Conservation (phyloP, 2,888 invertebrate genomes). For the Dendrolimus pini region DNA sequence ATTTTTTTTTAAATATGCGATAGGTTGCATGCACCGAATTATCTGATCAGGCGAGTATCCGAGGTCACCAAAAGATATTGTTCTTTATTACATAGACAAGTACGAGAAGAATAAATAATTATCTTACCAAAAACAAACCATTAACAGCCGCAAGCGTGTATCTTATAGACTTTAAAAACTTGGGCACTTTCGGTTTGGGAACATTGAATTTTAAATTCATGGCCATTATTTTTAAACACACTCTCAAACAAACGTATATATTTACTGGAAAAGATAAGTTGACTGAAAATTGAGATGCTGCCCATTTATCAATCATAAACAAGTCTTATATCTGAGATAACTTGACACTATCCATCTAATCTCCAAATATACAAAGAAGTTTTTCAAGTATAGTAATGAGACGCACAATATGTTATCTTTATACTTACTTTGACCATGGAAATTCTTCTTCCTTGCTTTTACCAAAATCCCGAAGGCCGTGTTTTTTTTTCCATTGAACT, state of each 20-base stretch:
- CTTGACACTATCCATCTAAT: conserved; percentile 56
- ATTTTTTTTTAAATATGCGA: too few species aligned
- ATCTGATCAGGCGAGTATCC: too few species aligned
- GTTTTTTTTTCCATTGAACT: too few species aligned
- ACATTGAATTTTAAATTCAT: conserved; percentile 63
- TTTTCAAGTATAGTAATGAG: conserved; percentile 6
- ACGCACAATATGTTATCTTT: neutral
- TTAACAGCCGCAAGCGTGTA: conserved; percentile 85
- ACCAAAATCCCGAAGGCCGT: too few species aligned
- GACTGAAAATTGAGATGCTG: conserved; percentile 43
- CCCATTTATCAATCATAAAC: conserved; percentile 45
- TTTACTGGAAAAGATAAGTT: conserved; percentile 25
- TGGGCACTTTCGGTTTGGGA: conserved; percentile 63
- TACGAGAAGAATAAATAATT: too few species aligned
- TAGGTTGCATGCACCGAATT: too few species aligned
- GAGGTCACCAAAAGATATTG: too few species aligned
- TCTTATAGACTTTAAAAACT: conserved; percentile 72
- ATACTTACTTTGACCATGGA: neutral
- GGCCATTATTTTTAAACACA: conserved; percentile 21
- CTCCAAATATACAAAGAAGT: conserved; percentile 24
- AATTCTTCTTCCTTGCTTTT: too few species aligned
- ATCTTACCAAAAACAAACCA: conserved; percentile 84
- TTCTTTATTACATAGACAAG: too few species aligned
- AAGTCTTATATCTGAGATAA: conserved; percentile 51
- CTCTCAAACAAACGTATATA: conserved; percentile 14